Base-by-base conservation (phyloP, 2,888 invertebrate genomes). In the Aphidius colemani region DNA sequence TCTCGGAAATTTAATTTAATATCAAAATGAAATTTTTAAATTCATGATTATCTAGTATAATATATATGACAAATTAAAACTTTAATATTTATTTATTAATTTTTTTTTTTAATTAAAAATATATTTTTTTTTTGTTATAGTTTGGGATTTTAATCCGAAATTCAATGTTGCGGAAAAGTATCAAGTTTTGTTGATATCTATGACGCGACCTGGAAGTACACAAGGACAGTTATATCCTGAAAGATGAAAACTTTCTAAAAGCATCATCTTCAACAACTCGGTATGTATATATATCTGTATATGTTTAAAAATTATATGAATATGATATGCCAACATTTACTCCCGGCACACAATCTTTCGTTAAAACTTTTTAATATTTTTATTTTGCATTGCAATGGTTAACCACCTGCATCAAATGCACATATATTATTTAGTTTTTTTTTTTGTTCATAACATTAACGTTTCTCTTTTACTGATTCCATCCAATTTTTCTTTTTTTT, bases 371-470 rank as follows among this genome's bases (percentile, higher is more conserved):
- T 51, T 13, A 11, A 58, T 51, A 59, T 41, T 48, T 44, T 50
- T 44, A 53, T 41, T 64, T 61, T 56, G 58, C 55, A 53, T 44
- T 58, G 51, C 51, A 48, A 39, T 53, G 40, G 45, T 65, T 62
- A 58, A 61, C 53, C 65, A 56, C 51, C 46, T 57, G 63, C 67
- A 68, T 67, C 64, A 63, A 66, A 69, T 13, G 39, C 57, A 57
- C 46, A 57, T 57, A 57, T 46, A 57, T 57, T 57, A 57, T 46
- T 11, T 46, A 46, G 48, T 57, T 57, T 45, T 57, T 57, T n/a
- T 46, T 41, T 45, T 8, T 10, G 0, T 40, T n/a, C 7, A 9
- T 30, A 39, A 46, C n/a, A 30, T 44, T 44, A 8, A 11, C 3
- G 6, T 43, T 44, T 6, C 57, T 40, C n/a, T 39, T 57, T 53